phyloP scores from a whole-genome alignment of 2,888 invertebrate genomes.

The Parnassius orleans region DNA sequence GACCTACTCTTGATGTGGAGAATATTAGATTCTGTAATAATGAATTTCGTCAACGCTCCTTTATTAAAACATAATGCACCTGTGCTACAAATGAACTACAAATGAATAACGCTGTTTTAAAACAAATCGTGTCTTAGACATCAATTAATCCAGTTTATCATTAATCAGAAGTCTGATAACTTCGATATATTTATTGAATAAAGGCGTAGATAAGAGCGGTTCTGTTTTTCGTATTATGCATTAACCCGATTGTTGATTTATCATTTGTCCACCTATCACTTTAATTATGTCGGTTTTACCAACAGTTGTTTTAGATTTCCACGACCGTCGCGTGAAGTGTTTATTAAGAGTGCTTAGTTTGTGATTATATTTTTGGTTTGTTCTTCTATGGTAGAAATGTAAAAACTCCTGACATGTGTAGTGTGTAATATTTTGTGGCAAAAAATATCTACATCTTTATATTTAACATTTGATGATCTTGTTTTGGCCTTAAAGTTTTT shows the following conservation, averaged over 20 bases:
- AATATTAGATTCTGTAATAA: too few species aligned
- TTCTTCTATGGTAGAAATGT: too few species aligned
- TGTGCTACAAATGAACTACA: background rate
- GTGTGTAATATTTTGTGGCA: too few species aligned
- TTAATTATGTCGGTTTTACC: conserved; percentile 17
- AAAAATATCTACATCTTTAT: too few species aligned
- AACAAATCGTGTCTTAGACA: background rate
- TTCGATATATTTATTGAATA: conserved; percentile 18
- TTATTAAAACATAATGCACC: too few species aligned
- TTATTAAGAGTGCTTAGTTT: conserved; percentile 6
- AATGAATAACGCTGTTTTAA: background rate
- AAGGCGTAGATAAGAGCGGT: conserved; percentile 22
- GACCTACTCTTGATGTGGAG: too few species aligned
- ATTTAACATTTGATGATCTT: too few species aligned
- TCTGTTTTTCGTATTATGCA: conserved; percentile 12
- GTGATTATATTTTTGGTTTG: background rate
- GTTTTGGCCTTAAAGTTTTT: too few species aligned
- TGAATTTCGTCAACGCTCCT: too few species aligned
- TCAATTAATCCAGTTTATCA: background rate
- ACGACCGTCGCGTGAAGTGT: conserved; percentile 7
- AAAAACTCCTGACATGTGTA: too few species aligned
- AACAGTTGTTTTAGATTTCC: conserved; percentile 18
- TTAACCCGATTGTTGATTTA: conserved; percentile 21
- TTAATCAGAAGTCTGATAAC: conserved; percentile 17
- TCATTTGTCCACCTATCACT: conserved; percentile 22